Evolutionary conservation across 30 jellyfish, hydroid and myxozoan species (phyloP).

Genomic region (Hydractinia symbiolongicarpus): DNA sequence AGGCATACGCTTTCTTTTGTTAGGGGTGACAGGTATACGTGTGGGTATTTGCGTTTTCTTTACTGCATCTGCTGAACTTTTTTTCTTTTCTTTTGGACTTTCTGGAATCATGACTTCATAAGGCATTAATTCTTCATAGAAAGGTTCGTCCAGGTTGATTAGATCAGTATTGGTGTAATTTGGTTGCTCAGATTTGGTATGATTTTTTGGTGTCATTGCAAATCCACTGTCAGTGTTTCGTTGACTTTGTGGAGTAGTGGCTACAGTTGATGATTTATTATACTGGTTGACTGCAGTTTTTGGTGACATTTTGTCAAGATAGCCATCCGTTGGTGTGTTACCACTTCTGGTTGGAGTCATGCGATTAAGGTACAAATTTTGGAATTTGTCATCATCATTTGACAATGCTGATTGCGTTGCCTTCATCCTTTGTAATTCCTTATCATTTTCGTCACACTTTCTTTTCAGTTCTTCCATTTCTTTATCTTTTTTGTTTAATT

Average conservation of each 20-base stretch:
- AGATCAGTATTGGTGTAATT: background rate
- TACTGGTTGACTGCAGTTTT: background rate
- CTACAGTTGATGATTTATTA: background rate
- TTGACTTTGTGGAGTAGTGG: background rate
- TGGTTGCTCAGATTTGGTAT: background rate
- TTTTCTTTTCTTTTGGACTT: background rate
- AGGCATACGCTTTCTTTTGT: background rate
- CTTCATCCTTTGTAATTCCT: slow-evolving; percentile 7
- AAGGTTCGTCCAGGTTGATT: background rate
- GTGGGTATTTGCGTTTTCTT: background rate
- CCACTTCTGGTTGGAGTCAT: slow-evolving; percentile 12
- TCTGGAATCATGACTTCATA: background rate
- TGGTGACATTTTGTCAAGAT: slow-evolving; percentile 19
- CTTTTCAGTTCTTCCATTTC: slow-evolving; percentile 19
- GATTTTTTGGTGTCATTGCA: background rate
- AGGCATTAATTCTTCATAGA: background rate
- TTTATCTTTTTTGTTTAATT: slow-evolving; percentile 25
- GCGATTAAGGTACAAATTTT: slow-evolving; percentile 19
- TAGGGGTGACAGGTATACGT: slow-evolving; percentile 13
- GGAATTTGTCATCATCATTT: slow-evolving; percentile 28
- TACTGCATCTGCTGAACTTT: background rate
- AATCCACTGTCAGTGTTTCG: slow-evolving; percentile 2
- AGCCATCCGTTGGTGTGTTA: slow-evolving; percentile 15
- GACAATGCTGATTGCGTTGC: slow-evolving; percentile 6
- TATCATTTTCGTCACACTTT: slow-evolving; percentile 14